Base-by-base conservation (phyloP, 2,797 vertebrate species). In the Sebastes vulpes region DNA sequence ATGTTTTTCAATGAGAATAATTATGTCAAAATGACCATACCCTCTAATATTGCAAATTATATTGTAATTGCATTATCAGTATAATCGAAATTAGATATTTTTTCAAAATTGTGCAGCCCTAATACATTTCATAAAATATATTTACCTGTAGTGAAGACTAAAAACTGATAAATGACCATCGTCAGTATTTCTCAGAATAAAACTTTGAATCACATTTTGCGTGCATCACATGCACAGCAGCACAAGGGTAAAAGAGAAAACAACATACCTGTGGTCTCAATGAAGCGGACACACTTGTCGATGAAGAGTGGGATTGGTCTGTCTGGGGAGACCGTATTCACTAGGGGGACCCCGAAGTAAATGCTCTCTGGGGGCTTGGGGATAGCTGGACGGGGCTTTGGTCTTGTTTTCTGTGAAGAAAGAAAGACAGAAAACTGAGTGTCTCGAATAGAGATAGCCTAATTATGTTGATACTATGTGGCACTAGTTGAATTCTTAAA, bases 281-380 rank as follows among this genome's bases (percentile, higher is more conserved):
- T 99, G 95, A 96, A 99, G 71, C 98, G 97, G 56, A 99, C 98
- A 89, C 98, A 99, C 75, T 99, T 96, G 93, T 99, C 98, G 7
- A 99, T 99, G 85, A 99, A 99, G 56, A 99, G 28, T 7, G 98
- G 98, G 77, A 99, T 99, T 0, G 98, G 98, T 69, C 95, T 96
- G 65, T 99, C 98, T 0, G 92, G 90, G 18, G 95, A 97, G 32
- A 99, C 98, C 5, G 98, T 97, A 18, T 68, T 97, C 46, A 84
- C 93, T 65, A 99, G 88, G 4, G 98, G 98, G 4, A 97, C 96
- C 75, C 98, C 98, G 54, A 99, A 99, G 79, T 99, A 99, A 86
- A 60, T 96, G 93, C 97, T 99, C 87, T 99, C 98, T 83, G 96
- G 94, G n/a, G 96, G 97, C 90, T 99, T 99, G 2, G 97, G 96